Conservation (phyloP, 2,797 vertebrate genomes). For the Melopsittacus undulatus region DNA sequence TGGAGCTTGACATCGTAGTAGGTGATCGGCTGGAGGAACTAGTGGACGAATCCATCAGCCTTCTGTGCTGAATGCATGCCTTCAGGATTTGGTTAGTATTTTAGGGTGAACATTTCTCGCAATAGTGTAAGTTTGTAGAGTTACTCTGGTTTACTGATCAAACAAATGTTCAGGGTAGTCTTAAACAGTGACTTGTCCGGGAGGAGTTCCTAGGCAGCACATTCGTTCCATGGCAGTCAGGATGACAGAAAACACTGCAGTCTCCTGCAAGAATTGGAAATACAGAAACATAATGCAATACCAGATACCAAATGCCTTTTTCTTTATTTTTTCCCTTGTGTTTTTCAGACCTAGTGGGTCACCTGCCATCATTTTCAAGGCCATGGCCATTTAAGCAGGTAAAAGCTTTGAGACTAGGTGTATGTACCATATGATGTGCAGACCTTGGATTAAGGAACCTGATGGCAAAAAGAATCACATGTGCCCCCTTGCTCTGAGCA, state of each 20-base stretch:
- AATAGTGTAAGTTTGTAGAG: rapidly evolving
- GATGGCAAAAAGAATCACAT: rapidly evolving
- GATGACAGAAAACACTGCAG: rapidly evolving
- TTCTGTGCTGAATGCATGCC: rapidly evolving
- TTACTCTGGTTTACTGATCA: rapidly evolving
- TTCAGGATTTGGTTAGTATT: rapidly evolving
- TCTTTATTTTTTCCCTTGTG: no score
- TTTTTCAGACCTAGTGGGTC: background rate
- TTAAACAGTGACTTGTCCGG: rapidly evolving
- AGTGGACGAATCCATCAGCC: rapidly evolving
- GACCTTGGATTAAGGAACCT: background rate
- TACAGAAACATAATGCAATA: background rate
- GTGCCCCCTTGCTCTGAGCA: background rate
- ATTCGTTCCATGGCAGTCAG: rapidly evolving
- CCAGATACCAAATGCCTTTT: no score
- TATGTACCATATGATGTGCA: rapidly evolving
- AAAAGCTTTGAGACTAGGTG: no score
- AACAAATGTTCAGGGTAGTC: rapidly evolving
- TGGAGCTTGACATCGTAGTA: rapidly evolving
- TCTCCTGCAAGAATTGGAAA: no score
- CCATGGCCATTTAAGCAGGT: rapidly evolving
- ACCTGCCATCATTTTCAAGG: background rate
- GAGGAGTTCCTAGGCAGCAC: rapidly evolving
- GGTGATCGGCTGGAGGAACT: background rate
- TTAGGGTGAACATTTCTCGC: rapidly evolving